Conservation (phyloP, 2,113 vertebrate genomes). For the Heterocephalus glaber region DNA sequence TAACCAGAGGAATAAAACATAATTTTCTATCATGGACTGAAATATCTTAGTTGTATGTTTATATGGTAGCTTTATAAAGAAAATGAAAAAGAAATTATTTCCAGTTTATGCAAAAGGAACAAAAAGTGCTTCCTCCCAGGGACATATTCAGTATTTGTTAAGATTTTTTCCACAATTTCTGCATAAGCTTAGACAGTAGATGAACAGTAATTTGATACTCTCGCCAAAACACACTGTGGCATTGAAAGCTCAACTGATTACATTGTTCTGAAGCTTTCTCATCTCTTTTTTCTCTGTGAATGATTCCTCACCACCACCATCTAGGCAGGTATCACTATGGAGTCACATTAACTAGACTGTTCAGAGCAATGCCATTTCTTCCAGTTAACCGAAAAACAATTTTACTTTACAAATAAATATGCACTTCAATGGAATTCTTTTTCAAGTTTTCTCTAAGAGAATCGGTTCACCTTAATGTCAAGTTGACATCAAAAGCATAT, state of each 20-base stretch:
- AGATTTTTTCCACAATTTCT: background rate
- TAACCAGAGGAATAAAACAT: background rate
- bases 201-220: background rate
- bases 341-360: background rate
- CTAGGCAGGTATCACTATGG: background rate
- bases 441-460: conserved; percentile 30
- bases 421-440: conserved; percentile 53
- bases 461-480: conserved; percentile 48
- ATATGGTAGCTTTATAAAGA: background rate
- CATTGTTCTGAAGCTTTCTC: background rate
- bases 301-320: background rate
- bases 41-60: background rate
- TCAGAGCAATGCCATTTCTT: background rate
- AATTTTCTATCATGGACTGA: background rate
- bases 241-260: background rate
- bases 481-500: conserved; percentile 65
- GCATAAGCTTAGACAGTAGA: background rate
- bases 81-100: background rate
- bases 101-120: background rate
- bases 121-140: background rate
- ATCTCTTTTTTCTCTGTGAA: background rate
- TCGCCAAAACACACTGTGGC: background rate
- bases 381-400: conserved; percentile 4
- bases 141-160: background rate
- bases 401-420: conserved; percentile 52